Base-by-base conservation (phyloP, 2,797 vertebrate species). In the Hozukius guyotensis region DNA sequence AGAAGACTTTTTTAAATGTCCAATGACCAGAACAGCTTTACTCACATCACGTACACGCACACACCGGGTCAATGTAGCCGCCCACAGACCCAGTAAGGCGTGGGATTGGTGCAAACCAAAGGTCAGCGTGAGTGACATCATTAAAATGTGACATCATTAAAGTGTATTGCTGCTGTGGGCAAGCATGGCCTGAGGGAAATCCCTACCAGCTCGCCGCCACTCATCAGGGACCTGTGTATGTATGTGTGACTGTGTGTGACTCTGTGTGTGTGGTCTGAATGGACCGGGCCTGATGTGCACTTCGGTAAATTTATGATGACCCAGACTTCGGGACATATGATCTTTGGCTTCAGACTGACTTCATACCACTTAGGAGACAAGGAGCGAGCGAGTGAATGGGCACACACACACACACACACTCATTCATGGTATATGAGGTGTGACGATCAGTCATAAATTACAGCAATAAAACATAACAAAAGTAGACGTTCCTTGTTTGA, bases 121-220 rank as follows among this genome's bases (percentile, higher is more conserved):
- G 94, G 93, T 94, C 93, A 89, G 62, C 5, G 5, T 6, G 27
- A 73, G 90, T 94, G 93, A 95, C 92, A 94, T 92, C 92, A 93
- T 94, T 93, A 93, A 93, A 93, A 88, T 88, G 92, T 93, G 88
- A 93, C 91, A 92, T 94, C 92, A 94, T 93, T 93, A 89, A 89
- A 94, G 89, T 89, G 80, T 88, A 86, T 88, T 90, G 87, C 88
- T 89, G 83, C 78, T 88, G 64, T 76, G 85, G 80, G 83, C 83
- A 81, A 90, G 77, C 60, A 62, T 20, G 55, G 88, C 92, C 92
- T 83, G 64, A 83, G 89, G 92, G 89, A 75, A 84, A 90, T 85
- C 90, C 91, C 79, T n/a, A 85, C 75, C 64, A 77, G 61, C 74
- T 86, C 80, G 18, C 67, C 69, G 2, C 56, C 65, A 78, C 72